Base-by-base conservation (phyloP, 2,888 invertebrate species). In the Agriotes lineatus region DNA sequence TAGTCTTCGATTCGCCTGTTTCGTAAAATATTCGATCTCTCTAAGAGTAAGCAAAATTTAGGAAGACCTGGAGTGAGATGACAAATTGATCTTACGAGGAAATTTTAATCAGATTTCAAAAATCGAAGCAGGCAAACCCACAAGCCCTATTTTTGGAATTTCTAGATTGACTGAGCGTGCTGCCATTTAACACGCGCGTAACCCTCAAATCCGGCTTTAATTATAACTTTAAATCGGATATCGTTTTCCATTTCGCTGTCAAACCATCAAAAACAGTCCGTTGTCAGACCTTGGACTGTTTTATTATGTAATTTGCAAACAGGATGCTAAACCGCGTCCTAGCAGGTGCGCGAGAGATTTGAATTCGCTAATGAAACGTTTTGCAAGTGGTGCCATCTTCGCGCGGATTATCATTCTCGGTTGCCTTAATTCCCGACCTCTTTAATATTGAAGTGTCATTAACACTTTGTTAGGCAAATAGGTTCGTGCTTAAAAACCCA, bases 401-500 rank as follows among this genome's bases (percentile, higher is more conserved):
- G 12, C 48, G 18, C 52, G 52, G 52, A 33, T 52, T 52, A 52
- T 30, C 33, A 33, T 52, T 10, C 52, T 52, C 52, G 52, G 48
- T 48, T 48, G 20, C 25, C 48, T 12, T 48, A 48, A 48, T 48
- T 48, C 4, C 20, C 48, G 48, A 48, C 48, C 48, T 48, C 48
- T 48, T 48, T 22, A 48, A 48, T 48, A 48, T 48, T 20, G 48
- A 48, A 22, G 48, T 22, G 48, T 22, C 22, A 48, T 48, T 22
- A 48, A 48, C 48, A 22, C 48, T 48, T 48, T 48, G 48, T 48
- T 48, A 48, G 4, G 22, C 48, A 58, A 58, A 58, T 58, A 42
- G 42, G 58, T 39, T 58, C 39, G 14, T 42, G 42, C 10, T 48
- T n/a, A 42, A 58, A 58, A 57, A 57, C 10, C 12, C 58, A 44